Evolutionary conservation across 2,113 vertebrate species (phyloP).

Genomic region (Embiotoca jacksoni): DNA sequence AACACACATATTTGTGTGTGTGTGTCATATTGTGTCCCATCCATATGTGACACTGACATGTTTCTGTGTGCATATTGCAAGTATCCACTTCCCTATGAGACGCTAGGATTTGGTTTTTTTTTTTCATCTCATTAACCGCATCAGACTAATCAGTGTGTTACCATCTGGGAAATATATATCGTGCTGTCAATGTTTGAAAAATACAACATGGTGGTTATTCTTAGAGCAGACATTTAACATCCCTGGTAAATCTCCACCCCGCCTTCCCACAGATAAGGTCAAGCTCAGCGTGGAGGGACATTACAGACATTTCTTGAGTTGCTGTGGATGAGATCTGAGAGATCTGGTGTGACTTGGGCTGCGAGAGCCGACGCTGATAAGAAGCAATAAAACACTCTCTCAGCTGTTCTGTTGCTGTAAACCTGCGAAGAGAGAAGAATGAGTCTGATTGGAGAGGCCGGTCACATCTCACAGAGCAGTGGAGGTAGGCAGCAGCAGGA

Average conservation of each 20-base stretch:
- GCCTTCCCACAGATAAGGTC: not conserved
- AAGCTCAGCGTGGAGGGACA: not conserved
- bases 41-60: too few species aligned
- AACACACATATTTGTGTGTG: too few species aligned
- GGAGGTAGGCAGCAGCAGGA: slow-evolving; percentile 5
- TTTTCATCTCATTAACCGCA: slow-evolving; percentile 3
- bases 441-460: slow-evolving; percentile 32
- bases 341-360: slow-evolving; percentile 13
- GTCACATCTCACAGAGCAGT: slow-evolving; percentile 12
- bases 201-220: not conserved
- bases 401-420: slow-evolving; percentile 27
- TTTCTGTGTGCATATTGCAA: too few species aligned
- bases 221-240: not conserved
- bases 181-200: not conserved
- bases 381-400: slow-evolving; percentile 24
- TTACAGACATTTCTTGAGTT: not conserved
- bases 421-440: slow-evolving; percentile 34
- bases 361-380: slow-evolving; percentile 26
- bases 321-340: slow-evolving; percentile 4
- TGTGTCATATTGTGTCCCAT: too few species aligned
- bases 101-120: not conserved
- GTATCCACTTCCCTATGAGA: not conserved
- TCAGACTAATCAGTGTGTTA: not conserved
- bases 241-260: not conserved
- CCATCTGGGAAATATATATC: not conserved